phyloP scores from a whole-genome alignment of 2,113 vertebrate genomes.

The Hemiprocne comata region DNA sequence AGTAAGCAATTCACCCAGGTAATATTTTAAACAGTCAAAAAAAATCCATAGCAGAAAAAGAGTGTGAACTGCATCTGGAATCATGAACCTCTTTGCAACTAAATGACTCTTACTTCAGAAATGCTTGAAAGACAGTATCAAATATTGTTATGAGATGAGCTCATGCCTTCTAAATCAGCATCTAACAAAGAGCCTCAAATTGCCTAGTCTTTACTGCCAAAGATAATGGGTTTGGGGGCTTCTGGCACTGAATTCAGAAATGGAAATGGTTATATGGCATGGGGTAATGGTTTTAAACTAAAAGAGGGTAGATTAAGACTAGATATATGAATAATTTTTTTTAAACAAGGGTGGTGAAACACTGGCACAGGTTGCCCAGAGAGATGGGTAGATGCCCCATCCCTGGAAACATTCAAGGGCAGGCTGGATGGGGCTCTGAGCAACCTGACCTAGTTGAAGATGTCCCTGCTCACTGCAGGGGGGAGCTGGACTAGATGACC shows the following conservation, averaged over 20 bases:
- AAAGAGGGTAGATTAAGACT: neutral
- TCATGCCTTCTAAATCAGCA: neutral
- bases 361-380: too few relatives aligned
- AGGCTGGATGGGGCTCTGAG: neutral
- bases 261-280: neutral
- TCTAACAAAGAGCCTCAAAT: neutral
- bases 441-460: neutral
- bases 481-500: neutral
- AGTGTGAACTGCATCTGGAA: neutral
- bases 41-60: too few relatives aligned
- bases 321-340: neutral
- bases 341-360: neutral
- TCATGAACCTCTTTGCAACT: neutral
- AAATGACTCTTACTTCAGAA: neutral
- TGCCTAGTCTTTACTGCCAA: neutral
- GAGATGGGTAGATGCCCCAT: neutral
- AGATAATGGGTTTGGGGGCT: neutral
- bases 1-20: neutral
- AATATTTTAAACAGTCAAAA: neutral
- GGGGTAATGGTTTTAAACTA: neutral
- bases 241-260: neutral
- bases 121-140: neutral
- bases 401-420: neutral
- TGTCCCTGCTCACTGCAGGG: neutral
- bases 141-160: neutral